These are phyloP conservation scores for Hippasteria phrygiana DNA, from an alignment of 53 echinoderm and acorn worm genomes.

Conservation along the genomic window DNA sequence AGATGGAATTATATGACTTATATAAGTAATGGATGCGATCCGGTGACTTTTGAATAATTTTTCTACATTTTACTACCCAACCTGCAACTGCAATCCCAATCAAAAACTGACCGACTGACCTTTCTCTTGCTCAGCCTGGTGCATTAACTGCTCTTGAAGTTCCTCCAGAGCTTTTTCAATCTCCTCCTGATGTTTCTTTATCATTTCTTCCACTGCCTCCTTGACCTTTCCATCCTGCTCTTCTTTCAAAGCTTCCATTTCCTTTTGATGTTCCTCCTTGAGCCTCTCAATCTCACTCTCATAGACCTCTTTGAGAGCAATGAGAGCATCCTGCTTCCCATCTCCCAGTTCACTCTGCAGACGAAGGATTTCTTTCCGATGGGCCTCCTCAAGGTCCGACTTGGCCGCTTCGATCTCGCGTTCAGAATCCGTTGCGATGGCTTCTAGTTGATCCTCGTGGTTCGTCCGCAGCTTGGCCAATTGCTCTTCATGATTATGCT, in stretches of 20 bases:
- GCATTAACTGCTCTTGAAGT: slow-evolving; percentile 69
- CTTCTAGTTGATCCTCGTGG: slow-evolving; percentile 84
- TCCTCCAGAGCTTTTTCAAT: slow-evolving; percentile 61
- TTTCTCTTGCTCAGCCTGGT: slow-evolving; percentile 73
- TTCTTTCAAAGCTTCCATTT: slow-evolving; percentile 51
- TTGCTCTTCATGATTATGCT: slow-evolving; percentile 77
- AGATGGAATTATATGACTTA: too few species aligned
- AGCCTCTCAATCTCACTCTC: slow-evolving; percentile 67
- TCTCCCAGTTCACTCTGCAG: slow-evolving; percentile 64
- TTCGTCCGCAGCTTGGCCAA: slow-evolving; percentile 52
- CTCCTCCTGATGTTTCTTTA: slow-evolving; percentile 70
- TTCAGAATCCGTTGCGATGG: slow-evolving; percentile 77
- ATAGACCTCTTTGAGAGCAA: slow-evolving; percentile 62
- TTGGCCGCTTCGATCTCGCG: slow-evolving; percentile 79
- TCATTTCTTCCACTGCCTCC: slow-evolving; percentile 68
- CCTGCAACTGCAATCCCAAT: not conserved
- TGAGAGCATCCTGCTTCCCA: slow-evolving; percentile 24
- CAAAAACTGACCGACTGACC: slow-evolving; percentile 45
- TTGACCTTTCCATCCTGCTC: slow-evolving; percentile 63
- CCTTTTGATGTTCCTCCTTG: slow-evolving; percentile 52
- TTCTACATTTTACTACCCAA: too few species aligned
- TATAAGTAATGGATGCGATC: too few species aligned
- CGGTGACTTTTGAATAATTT: too few species aligned
- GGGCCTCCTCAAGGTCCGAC: slow-evolving; percentile 91
- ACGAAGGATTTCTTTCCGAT: slow-evolving; percentile 79